Evolutionary conservation across 2,888 invertebrate species (phyloP).

Genomic region (Chloromyia formosa): DNA sequence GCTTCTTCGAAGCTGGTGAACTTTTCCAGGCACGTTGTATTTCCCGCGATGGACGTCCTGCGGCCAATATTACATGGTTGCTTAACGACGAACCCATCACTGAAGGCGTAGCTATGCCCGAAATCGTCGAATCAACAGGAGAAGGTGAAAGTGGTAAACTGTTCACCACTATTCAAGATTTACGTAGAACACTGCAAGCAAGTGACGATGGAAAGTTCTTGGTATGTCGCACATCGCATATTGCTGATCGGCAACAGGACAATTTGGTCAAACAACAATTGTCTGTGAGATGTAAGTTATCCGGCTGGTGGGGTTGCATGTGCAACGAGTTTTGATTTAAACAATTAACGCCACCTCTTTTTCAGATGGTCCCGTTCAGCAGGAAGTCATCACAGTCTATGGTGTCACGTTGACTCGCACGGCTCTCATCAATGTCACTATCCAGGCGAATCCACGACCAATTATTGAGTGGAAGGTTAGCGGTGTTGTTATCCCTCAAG

Average conservation of each 20-base stretch:
- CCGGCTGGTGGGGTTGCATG: background rate
- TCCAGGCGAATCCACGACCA: conserved; percentile 78
- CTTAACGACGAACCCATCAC: conserved; percentile 72
- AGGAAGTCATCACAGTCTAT: conserved; percentile 72
- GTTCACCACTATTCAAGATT: conserved; percentile 72
- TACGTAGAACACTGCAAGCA: conserved; percentile 70
- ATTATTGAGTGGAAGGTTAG: conserved; percentile 74
- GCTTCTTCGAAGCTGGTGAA: conserved; percentile 67
- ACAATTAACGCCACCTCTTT: background rate
- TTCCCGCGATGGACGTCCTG: conserved; percentile 76
- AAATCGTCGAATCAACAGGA: conserved; percentile 57
- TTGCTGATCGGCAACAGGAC: conserved; percentile 60
- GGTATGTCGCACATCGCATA: conserved; percentile 74
- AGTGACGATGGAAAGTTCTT: conserved; percentile 73
- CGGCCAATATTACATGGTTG: conserved; percentile 79
- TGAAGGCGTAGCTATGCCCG: conserved; percentile 68
- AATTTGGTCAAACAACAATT: conserved; percentile 60
- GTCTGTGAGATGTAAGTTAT: conserved; percentile 70
- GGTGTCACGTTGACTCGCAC: conserved; percentile 77
- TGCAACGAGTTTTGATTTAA: background rate
- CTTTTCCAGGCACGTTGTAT: conserved; percentile 73
- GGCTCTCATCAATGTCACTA: conserved; percentile 77
- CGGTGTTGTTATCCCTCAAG: conserved; percentile 67
- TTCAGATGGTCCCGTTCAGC: conserved; percentile 73
- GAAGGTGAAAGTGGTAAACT: conserved; percentile 67